These are phyloP conservation scores for Deilephila elpenor DNA, from an alignment of 2,888 invertebrate species.

Conservation along the genomic window DNA sequence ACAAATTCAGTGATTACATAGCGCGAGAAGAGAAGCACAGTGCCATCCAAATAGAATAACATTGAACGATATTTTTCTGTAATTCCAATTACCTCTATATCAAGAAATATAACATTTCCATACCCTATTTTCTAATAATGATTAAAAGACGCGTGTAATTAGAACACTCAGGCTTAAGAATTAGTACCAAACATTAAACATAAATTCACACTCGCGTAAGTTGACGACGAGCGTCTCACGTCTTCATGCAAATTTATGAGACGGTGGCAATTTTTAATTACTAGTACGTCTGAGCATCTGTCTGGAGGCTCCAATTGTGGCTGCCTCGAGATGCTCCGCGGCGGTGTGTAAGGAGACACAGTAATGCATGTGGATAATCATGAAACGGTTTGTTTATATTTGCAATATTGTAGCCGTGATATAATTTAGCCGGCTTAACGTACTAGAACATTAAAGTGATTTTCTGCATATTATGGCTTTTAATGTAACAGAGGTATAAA, in stretches of 20 bases:
- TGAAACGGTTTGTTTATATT: neutral
- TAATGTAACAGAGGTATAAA: too few species aligned
- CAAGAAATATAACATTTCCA: too few species aligned
- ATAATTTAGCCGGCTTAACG: neutral
- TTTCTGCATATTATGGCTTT: too few species aligned
- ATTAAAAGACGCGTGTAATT: neutral
- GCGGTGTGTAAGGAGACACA: constrained; percentile 9
- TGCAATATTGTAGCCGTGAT: neutral
- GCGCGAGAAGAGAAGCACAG: too few species aligned
- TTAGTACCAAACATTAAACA: constrained; percentile 25
- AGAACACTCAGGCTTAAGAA: neutral
- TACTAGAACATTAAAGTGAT: neutral
- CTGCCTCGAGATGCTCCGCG: constrained; percentile 31
- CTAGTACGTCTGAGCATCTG: constrained; percentile 76
- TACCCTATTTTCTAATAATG: neutral
- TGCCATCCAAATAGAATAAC: too few species aligned
- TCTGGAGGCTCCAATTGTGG: constrained; percentile 58
- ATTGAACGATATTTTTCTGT: too few species aligned
- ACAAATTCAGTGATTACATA: too few species aligned
- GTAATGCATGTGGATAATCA: constrained; percentile 12
- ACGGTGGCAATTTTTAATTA: constrained; percentile 82
- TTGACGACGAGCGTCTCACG: constrained; percentile 41
- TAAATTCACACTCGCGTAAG: constrained; percentile 36
- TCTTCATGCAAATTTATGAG: constrained; percentile 71
- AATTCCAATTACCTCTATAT: too few species aligned